Evolutionary conservation across 2,113 vertebrate species (phyloP).

Genomic region (Thamnophis sirtalis): DNA sequence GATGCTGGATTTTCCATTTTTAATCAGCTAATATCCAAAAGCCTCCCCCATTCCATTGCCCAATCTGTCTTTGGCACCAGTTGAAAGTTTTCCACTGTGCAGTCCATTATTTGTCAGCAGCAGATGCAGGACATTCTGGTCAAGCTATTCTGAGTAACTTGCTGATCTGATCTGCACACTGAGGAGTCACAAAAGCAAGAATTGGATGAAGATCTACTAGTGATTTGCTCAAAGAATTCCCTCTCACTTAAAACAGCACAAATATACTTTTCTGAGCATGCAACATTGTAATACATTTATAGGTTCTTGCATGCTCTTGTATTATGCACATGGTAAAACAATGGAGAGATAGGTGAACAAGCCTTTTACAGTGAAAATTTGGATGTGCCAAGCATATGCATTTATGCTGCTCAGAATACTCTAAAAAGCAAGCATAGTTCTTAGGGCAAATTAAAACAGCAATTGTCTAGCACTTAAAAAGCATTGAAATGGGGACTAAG

Average conservation of each 20-base stretch:
- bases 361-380: background rate
- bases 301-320: background rate
- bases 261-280: background rate
- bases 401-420: background rate
- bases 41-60: background rate
- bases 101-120: background rate
- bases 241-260: background rate
- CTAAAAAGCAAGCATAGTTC: background rate
- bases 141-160: constrained; percentile 6
- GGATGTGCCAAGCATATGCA: background rate
- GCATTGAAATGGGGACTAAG: background rate
- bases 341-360: background rate
- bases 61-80: background rate
- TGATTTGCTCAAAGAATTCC: background rate
- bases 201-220: background rate
- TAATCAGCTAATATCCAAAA: background rate
- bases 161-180: background rate
- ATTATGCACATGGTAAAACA: background rate
- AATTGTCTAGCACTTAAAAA: background rate
- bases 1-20: background rate
- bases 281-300: background rate
- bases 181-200: background rate
- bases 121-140: constrained; percentile 16
- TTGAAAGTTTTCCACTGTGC: background rate
- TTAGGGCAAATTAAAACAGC: background rate